These are phyloP conservation scores for Cataglyphis altisquamis DNA, from an alignment of 2,888 invertebrate genomes.

Conservation along the genomic window DNA sequence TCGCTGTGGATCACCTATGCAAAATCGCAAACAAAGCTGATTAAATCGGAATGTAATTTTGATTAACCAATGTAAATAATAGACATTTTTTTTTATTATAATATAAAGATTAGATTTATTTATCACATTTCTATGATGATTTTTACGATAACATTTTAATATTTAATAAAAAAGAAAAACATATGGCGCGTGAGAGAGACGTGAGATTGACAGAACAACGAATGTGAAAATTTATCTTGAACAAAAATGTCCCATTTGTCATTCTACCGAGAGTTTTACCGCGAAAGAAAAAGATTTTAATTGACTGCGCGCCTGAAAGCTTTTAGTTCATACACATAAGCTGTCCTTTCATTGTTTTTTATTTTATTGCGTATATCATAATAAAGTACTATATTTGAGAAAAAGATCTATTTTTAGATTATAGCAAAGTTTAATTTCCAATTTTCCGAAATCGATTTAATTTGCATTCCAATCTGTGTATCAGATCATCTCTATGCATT, in stretches of 20 bases:
- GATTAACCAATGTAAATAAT: background rate
- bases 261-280: constrained; percentile 3
- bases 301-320: background rate
- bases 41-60: background rate
- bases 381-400: background rate
- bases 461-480: constrained; percentile 31
- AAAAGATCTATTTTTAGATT: constrained; percentile 33
- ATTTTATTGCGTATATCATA: constrained; percentile 1
- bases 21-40: constrained; percentile 34
- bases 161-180: background rate
- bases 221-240: background rate
- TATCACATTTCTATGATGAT: background rate
- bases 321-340: background rate
- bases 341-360: constrained; percentile 17
- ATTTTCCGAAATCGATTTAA: constrained; percentile 29
- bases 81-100: background rate
- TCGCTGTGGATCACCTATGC: constrained; percentile 81
- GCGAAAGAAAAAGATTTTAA: constrained; percentile 12
- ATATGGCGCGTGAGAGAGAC: background rate
- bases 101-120: background rate
- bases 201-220: background rate
- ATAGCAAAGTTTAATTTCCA: constrained; percentile 26
- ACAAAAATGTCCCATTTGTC: constrained; percentile 5
- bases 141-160: background rate
- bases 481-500: background rate